Evolutionary conservation across 2,888 invertebrate species (phyloP).

Genomic region (Rhagonycha fulva): DNA sequence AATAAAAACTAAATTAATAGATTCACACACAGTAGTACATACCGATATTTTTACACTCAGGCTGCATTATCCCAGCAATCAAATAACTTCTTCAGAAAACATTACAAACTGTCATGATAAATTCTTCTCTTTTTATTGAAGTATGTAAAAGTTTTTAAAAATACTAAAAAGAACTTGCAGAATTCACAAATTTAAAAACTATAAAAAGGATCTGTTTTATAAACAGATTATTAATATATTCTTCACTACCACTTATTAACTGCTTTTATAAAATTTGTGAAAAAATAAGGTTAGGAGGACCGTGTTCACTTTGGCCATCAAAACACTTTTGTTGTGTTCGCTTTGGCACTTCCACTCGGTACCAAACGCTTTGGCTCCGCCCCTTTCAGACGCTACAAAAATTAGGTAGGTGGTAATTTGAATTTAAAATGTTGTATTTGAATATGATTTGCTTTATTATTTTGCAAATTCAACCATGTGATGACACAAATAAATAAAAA

Average conservation of each 20-base stretch:
- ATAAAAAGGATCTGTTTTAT: background rate
- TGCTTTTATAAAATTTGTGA: background rate
- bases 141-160: background rate
- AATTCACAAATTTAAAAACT: background rate
- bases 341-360: no score
- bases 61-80: background rate
- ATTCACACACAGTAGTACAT: no score
- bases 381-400: no score
- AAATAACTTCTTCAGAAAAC: background rate
- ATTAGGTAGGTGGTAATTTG: no score
- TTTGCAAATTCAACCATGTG: no score
- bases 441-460: no score
- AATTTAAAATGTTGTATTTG: no score
- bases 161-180: background rate
- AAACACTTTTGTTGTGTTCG: no score
- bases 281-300: background rate
- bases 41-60: background rate
- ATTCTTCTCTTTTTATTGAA: background rate
- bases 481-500: no score
- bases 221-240: background rate
- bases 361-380: no score
- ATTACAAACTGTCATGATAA: background rate
- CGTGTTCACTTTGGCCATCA: no score
- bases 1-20: background rate
- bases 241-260: no score